phyloP scores from a whole-genome alignment of 2,113 vertebrate genomes.

The Ceratotherium simum region DNA sequence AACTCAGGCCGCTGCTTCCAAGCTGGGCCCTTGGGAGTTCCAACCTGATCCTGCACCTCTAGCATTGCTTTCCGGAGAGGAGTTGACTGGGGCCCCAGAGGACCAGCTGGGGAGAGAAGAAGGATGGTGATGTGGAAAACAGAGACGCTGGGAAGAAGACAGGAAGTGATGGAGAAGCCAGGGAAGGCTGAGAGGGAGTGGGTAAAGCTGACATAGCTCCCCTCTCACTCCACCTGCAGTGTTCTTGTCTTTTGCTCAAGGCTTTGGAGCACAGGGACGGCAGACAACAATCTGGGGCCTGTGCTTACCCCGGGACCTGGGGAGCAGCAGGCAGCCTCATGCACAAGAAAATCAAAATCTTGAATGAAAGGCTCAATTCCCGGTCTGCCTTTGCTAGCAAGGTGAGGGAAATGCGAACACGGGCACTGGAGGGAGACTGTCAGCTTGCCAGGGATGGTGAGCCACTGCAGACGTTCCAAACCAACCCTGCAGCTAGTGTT shows the following conservation, averaged over 20 bases:
- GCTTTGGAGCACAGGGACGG: background rate
- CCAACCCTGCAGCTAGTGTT: background rate
- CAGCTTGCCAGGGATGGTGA: background rate
- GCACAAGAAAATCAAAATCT: background rate
- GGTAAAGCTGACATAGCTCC: background rate
- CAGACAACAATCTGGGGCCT: too few species aligned
- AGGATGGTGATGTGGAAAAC: background rate
- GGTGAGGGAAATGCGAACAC: background rate
- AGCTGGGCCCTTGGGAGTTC: background rate
- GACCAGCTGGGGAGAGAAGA: background rate
- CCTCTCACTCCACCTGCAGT: background rate
- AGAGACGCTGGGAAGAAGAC: background rate
- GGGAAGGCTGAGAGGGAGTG: background rate
- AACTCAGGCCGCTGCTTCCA: background rate
- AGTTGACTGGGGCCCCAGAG: background rate
- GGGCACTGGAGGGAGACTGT: background rate
- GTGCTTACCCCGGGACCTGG: background rate
- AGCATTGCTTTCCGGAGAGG: background rate
- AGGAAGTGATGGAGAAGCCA: background rate
- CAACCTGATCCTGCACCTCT: background rate
- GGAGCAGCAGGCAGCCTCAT: background rate
- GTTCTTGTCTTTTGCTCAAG: background rate
- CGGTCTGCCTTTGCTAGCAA: background rate
- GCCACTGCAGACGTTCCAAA: background rate
- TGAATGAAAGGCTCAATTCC: background rate